These are phyloP conservation scores for Rhyacophila brunnea DNA, from an alignment of 1,140 invertebrate species.

Conservation along the genomic window DNA sequence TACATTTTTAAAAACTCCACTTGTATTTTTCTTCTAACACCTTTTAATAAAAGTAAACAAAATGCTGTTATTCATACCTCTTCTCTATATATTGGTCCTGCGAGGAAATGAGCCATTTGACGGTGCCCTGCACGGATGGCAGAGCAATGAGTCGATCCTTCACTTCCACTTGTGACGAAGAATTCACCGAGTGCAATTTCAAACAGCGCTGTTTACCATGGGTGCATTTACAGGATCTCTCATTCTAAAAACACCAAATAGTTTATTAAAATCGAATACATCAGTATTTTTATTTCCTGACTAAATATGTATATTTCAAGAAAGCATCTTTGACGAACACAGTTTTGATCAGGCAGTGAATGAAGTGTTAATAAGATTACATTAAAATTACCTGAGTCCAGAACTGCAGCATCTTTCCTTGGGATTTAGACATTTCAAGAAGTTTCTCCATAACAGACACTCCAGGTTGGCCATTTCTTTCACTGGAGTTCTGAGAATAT, in stretches of 20 bases:
- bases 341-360: no score
- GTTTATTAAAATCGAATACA: no score
- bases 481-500: not conserved
- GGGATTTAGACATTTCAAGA: no score
- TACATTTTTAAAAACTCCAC: not conserved
- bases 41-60: not conserved
- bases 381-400: no score
- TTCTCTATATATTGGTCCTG: conserved; percentile 61
- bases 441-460: no score
- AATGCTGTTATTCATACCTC: conserved; percentile 52
- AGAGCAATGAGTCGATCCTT: not conserved
- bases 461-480: no score
- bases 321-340: no score
- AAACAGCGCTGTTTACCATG: conserved; percentile 27
- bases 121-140: conserved; percentile 39
- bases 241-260: conserved; percentile 17
- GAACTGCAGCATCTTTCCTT: no score
- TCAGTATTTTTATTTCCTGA: no score
- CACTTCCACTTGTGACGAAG: no score
- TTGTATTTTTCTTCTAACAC: not conserved
- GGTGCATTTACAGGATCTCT: conserved; percentile 22
- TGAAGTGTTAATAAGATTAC: no score
- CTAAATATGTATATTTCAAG: no score
- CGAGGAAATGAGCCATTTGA: conserved; percentile 60
- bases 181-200: not conserved